phyloP scores from a whole-genome alignment of 2,888 invertebrate genomes.

The Apotomis betuletana region DNA sequence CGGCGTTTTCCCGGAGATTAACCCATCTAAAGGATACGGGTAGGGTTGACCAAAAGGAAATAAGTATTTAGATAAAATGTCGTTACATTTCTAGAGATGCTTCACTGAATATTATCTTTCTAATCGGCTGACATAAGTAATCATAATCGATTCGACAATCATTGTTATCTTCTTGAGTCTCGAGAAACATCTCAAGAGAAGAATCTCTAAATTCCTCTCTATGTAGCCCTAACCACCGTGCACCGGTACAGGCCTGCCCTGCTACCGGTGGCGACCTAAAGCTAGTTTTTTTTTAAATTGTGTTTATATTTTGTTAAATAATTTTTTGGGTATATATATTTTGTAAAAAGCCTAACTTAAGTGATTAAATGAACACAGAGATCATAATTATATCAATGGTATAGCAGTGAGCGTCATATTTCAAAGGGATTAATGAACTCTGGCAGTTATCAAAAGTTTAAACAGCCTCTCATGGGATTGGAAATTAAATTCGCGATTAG shows the following conservation, averaged over 20 bases:
- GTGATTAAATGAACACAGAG: not conserved
- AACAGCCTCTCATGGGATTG: slow-evolving; percentile 26
- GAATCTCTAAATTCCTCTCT: no score
- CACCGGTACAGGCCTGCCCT: no score
- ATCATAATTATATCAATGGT: slow-evolving; percentile 28
- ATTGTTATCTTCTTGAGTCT: no score
- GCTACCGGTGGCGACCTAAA: no score
- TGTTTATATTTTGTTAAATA: no score
- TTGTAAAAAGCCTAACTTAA: no score
- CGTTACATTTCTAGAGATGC: not conserved
- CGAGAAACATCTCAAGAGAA: no score
- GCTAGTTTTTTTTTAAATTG: no score
- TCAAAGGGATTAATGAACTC: slow-evolving; percentile 37
- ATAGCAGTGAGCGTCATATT: slow-evolving; percentile 20
- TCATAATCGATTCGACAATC: no score
- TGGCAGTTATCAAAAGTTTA: slow-evolving; percentile 33
- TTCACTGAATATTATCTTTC: slow-evolving; percentile 6
- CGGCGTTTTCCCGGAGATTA: slow-evolving; percentile 1
- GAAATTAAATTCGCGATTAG: slow-evolving; percentile 29
- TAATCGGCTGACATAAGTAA: slow-evolving; percentile 1
- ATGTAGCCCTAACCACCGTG: no score
- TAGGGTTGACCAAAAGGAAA: not conserved
- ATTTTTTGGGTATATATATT: no score
- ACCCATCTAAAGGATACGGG: not conserved
- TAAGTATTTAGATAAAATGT: slow-evolving; percentile 8